Conservation (phyloP, 2,888 invertebrate species). For the Azorinus chamasolen region DNA sequence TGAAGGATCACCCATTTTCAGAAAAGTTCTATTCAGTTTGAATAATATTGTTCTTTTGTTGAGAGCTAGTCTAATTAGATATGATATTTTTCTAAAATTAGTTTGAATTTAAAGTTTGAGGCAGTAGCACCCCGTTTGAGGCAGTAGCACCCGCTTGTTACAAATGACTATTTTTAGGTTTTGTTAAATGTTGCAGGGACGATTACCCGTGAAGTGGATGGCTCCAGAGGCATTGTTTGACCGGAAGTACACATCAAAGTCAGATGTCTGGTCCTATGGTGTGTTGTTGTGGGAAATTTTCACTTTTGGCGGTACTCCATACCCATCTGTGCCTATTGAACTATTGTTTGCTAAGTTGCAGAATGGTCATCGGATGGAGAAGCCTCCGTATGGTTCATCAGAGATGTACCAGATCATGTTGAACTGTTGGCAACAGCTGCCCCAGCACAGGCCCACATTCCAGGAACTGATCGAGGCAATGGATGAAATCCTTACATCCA, state of each 20-base stretch:
- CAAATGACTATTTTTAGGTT: too few species aligned
- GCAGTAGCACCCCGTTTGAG: too few species aligned
- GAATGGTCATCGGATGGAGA: slow-evolving; percentile 97
- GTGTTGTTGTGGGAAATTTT: slow-evolving; percentile 99
- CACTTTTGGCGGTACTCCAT: slow-evolving; percentile 99
- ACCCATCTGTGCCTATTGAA: slow-evolving; percentile 97
- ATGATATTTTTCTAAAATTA: too few species aligned
- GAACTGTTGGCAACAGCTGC: slow-evolving; percentile 98
- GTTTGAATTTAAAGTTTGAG: too few species aligned
- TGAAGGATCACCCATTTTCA: too few species aligned
- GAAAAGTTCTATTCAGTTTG: too few species aligned
- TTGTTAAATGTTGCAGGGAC: slow-evolving; percentile 89
- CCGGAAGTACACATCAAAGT: slow-evolving; percentile 92
- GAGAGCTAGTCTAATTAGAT: too few species aligned
- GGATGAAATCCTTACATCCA: slow-evolving; percentile 93
- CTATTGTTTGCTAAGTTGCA: slow-evolving; percentile 96
- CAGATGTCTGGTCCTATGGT: slow-evolving; percentile 96
- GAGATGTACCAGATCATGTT: slow-evolving; percentile 99
- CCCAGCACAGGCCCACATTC: slow-evolving; percentile 95
- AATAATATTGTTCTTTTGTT: too few species aligned
- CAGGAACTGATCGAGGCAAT: slow-evolving; percentile 95
- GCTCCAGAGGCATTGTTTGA: slow-evolving; percentile 99
- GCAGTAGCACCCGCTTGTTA: too few species aligned
- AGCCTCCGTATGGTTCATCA: slow-evolving; percentile 96
- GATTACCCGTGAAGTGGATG: slow-evolving; percentile 99